A percentile compares a stretch with the other conserved stretches of the same genome.
These are phyloP conservation scores for Ormyrus rosae DNA, from an alignment of 2,888 invertebrate species.

Conservation along the genomic window DNA sequence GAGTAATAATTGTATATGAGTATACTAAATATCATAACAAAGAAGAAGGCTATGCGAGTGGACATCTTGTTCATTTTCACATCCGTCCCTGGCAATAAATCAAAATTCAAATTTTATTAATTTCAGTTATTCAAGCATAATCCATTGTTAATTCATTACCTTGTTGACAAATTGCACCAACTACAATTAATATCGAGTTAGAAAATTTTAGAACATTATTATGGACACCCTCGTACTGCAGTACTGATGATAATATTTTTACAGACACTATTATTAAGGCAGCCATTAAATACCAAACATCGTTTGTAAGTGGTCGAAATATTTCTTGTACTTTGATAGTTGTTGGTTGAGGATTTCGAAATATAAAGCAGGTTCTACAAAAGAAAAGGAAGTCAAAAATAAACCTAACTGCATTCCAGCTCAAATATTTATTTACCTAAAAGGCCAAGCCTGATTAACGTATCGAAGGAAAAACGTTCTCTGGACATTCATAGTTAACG, in stretches of 20 bases:
- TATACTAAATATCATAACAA: constrained; percentile 66
- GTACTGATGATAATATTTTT: constrained; percentile 30
- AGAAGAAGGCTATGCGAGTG: constrained; percentile 66
- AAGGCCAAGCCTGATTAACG: constrained; percentile 33
- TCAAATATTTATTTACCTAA: constrained; percentile 51
- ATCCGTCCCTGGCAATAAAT: constrained; percentile 62
- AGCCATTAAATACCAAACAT: constrained; percentile 61
- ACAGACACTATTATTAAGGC: constrained; percentile 50
- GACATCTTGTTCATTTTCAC: constrained; percentile 63
- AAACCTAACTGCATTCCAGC: constrained; percentile 61
- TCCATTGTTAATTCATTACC: constrained; percentile 57
- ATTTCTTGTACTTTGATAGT: constrained; percentile 60
- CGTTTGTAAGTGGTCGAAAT: constrained; percentile 60
- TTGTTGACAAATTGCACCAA: constrained; percentile 66
- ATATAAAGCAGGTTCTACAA: constrained; percentile 65
- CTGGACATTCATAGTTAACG: constrained; percentile 3
- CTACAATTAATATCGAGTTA: constrained; percentile 57
- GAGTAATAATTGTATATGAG: constrained; percentile 70
- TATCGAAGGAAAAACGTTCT: constrained; percentile 12
- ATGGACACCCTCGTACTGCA: constrained; percentile 57
- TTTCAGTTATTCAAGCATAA: background rate
- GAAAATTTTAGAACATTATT: constrained; percentile 40
- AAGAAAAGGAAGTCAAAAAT: constrained; percentile 48
- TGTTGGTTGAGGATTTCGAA: constrained; percentile 61
- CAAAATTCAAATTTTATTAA: too few species aligned